These are phyloP conservation scores for Buathra laborator DNA, from an alignment of 2,888 invertebrate genomes.

Conservation along the genomic window DNA sequence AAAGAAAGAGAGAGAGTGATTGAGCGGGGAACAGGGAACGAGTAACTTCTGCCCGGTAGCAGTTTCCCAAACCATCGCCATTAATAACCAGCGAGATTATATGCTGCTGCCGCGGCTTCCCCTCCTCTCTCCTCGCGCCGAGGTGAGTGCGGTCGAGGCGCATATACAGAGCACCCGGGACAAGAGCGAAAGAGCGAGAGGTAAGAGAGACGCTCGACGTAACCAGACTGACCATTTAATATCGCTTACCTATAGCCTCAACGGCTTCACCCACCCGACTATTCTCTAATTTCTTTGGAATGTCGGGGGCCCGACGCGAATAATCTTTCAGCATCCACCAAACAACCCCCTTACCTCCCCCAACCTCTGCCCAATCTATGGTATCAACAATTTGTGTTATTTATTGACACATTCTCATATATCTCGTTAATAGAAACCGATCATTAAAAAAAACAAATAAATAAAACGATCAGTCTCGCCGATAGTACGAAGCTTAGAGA, in stretches of 20 bases:
- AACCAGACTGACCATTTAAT: slow-evolving; percentile 80
- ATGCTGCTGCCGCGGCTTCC: slow-evolving; percentile 79
- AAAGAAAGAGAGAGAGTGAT: slow-evolving; percentile 69
- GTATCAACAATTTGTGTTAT: slow-evolving; percentile 41
- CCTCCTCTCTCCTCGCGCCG: slow-evolving; percentile 70
- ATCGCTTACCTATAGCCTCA: slow-evolving; percentile 74
- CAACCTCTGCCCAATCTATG: not conserved
- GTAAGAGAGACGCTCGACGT: slow-evolving; percentile 58
- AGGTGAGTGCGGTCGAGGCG: slow-evolving; percentile 4
- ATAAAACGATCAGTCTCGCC: slow-evolving; percentile 33
- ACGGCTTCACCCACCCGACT: slow-evolving; percentile 73
- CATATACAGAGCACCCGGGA: slow-evolving; percentile 56
- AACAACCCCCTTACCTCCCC: slow-evolving; percentile 50
- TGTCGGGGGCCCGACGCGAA: slow-evolving; percentile 70
- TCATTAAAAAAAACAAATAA: slow-evolving; percentile 42
- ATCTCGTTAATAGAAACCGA: slow-evolving; percentile 46
- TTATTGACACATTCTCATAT: slow-evolving; percentile 38
- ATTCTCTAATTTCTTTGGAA: slow-evolving; percentile 81
- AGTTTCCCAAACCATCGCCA: slow-evolving; percentile 85
- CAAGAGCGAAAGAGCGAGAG: slow-evolving; percentile 63
- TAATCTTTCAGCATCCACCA: slow-evolving; percentile 66
- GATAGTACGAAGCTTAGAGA: not conserved
- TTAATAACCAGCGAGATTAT: slow-evolving; percentile 85
- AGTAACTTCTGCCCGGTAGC: slow-evolving; percentile 83
- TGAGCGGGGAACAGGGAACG: slow-evolving; percentile 69